Conservation (phyloP, 2,888 invertebrate species). For the Opisthograptis luteolata region DNA sequence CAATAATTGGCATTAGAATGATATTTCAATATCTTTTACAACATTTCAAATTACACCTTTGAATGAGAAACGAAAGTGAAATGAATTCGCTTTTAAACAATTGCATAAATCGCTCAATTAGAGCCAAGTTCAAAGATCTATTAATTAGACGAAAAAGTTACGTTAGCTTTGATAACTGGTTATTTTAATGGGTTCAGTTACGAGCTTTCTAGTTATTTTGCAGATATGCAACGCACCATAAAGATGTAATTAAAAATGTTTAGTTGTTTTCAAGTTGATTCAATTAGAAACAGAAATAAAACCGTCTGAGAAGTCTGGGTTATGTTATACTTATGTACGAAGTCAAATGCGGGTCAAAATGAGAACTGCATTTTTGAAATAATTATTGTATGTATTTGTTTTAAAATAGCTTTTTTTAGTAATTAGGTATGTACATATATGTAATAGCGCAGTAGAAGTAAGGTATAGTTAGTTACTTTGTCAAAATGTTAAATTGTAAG, state of each 20-base stretch:
- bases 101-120: constrained; percentile 35
- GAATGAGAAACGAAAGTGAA: constrained; percentile 54
- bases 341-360: no score
- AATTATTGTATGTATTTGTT: no score
- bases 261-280: not conserved
- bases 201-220: constrained; percentile 23
- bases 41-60: constrained; percentile 44
- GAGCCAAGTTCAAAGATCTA: constrained; percentile 32
- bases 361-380: no score
- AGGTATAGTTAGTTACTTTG: no score
- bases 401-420: no score
- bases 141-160: constrained; percentile 26
- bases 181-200: constrained; percentile 1
- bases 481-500: no score
- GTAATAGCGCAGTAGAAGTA: no score
- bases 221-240: not conserved
- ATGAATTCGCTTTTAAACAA: constrained; percentile 40
- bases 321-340: no score
- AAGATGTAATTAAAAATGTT: not conserved
- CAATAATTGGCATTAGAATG: constrained; percentile 29
- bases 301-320: no score
- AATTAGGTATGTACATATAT: no score
- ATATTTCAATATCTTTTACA: constrained; percentile 36
- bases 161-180: constrained; percentile 24
- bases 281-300: no score